These are phyloP conservation scores for Capreolus pygargus DNA, from an alignment of 2,113 vertebrate species.

Conservation along the genomic window DNA sequence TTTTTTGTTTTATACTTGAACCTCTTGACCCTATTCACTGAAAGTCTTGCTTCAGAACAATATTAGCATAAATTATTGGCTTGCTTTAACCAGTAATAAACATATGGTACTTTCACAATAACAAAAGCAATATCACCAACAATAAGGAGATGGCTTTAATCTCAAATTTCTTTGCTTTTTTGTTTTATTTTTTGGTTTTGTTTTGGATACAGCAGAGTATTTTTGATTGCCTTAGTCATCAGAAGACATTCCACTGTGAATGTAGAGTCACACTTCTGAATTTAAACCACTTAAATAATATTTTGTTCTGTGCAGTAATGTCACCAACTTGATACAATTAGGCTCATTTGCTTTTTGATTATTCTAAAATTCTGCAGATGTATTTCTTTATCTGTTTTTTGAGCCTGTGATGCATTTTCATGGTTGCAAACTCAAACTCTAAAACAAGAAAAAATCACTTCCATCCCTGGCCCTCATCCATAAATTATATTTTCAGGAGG, in stretches of 20 bases:
- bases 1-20: too few species aligned
- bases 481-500: too few species aligned
- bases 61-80: too few species aligned
- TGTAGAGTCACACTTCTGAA: neutral
- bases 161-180: neutral
- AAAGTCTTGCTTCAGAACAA: too few species aligned
- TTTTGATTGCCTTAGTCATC: neutral
- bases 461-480: neutral
- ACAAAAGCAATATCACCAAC: neutral
- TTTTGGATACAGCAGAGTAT: too few species aligned
- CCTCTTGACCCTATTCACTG: too few species aligned
- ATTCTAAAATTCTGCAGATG: neutral
- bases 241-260: neutral
- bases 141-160: neutral
- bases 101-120: too few species aligned
- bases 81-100: too few species aligned
- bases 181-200: neutral
- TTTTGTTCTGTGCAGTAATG: neutral
- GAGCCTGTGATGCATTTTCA: neutral
- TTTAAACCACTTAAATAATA: neutral
- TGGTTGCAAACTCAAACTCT: neutral
- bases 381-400: neutral
- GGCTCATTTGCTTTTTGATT: neutral
- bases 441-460: neutral
- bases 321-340: neutral